These are phyloP conservation scores for Hedychridium roseum DNA, from an alignment of 2,888 invertebrate species.

Conservation along the genomic window DNA sequence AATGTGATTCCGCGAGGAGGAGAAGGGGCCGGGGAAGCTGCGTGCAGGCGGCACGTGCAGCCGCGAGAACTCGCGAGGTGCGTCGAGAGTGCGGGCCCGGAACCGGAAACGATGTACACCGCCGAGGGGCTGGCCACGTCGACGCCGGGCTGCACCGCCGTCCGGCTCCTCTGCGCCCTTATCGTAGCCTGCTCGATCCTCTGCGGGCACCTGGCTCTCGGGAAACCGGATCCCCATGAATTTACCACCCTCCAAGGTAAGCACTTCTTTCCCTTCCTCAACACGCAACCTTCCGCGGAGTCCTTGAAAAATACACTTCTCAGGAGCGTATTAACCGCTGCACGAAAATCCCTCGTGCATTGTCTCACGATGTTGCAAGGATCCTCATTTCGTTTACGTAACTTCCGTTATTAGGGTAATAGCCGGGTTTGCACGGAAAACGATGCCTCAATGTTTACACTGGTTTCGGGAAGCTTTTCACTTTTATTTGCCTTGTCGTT, in stretches of 20 bases:
- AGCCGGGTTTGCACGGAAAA: too few relatives aligned
- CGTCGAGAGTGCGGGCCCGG: constrained; percentile 44
- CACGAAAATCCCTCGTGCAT: too few relatives aligned
- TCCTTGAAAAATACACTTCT: too few relatives aligned
- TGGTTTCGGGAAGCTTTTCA: too few relatives aligned
- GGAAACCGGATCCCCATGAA: constrained; percentile 52
- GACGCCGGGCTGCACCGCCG: constrained; percentile 54
- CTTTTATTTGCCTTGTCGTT: too few relatives aligned
- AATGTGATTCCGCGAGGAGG: constrained; percentile 48
- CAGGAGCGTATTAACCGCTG: too few relatives aligned
- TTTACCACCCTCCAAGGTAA: constrained; percentile 50
- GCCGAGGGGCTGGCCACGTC: constrained; percentile 16
- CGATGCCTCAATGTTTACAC: too few relatives aligned
- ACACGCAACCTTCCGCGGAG: too few relatives aligned
- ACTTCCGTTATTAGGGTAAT: too few relatives aligned
- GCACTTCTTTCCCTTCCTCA: too few relatives aligned
- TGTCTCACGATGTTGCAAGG: too few relatives aligned
- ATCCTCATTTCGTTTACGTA: too few relatives aligned
- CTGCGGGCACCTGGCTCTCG: constrained; percentile 44
- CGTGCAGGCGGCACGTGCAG: constrained; percentile 27
- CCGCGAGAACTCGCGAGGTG: constrained; percentile 23
- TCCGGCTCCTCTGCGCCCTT: constrained; percentile 41
- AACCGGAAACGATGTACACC: constrained; percentile 28
- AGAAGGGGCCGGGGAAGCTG: constrained; percentile 36
- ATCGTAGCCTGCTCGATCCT: constrained; percentile 44